These are phyloP conservation scores for Itoplectis maculator DNA, from an alignment of 2,888 invertebrate genomes.

Conservation along the genomic window DNA sequence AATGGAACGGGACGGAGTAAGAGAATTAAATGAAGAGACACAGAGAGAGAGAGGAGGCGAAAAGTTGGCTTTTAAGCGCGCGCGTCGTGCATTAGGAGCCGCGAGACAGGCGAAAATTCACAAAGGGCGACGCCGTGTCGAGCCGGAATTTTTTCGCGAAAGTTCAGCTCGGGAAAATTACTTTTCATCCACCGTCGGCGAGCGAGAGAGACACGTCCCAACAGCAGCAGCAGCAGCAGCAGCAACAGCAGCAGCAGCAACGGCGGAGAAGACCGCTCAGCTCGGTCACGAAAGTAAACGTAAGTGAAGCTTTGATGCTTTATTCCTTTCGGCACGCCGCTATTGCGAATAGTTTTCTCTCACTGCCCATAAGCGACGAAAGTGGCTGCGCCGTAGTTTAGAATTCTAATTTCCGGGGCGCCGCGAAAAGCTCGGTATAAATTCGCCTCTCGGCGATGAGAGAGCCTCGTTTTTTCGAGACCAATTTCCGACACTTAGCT, in stretches of 20 bases:
- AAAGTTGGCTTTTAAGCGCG: slow-evolving; percentile 71
- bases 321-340: slow-evolving; percentile 48
- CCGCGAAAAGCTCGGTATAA: slow-evolving; percentile 8
- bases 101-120: slow-evolving; percentile 65
- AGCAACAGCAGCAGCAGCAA: background rate
- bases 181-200: slow-evolving; percentile 66
- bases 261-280: background rate
- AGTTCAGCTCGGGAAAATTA: slow-evolving; percentile 74
- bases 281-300: slow-evolving; percentile 8
- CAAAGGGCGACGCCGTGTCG: slow-evolving; percentile 66
- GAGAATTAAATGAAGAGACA: slow-evolving; percentile 36
- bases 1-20: slow-evolving; percentile 15
- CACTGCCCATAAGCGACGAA: slow-evolving; percentile 24
- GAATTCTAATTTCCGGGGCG: slow-evolving; percentile 33
- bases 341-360: slow-evolving; percentile 45
- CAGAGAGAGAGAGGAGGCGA: slow-evolving; percentile 65
- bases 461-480: background rate
- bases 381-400: background rate
- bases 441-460: background rate
- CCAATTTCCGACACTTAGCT: background rate
- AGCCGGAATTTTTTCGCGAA: slow-evolving; percentile 72
- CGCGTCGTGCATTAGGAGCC: slow-evolving; percentile 72
- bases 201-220: slow-evolving; percentile 24
- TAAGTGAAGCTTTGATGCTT: slow-evolving; percentile 69
- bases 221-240: background rate